Percentiles rank a stretch among this genome's conserved stretches.
phyloP scores from a whole-genome alignment of 2,113 vertebrate genomes.

The Nycticorax nycticorax region DNA sequence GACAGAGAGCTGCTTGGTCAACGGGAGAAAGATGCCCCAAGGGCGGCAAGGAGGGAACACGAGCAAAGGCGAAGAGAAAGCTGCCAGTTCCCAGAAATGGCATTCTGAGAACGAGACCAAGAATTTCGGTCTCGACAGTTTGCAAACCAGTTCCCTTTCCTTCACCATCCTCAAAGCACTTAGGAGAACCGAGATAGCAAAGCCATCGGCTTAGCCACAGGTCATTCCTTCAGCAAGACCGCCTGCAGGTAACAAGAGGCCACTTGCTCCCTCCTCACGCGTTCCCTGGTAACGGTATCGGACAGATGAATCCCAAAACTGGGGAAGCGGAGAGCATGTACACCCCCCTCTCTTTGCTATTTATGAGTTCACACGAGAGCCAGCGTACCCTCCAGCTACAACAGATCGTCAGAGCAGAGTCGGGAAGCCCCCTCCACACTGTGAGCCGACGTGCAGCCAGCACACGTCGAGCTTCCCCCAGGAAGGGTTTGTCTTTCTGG shows the following conservation, averaged over 20 bases:
- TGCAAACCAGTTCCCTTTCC: neutral
- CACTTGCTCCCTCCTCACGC: rapidly evolving
- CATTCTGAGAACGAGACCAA: neutral
- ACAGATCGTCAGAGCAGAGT: rapidly evolving
- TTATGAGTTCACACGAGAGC: neutral
- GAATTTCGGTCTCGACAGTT: neutral
- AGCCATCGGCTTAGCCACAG: neutral
- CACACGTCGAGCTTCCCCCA: rapidly evolving
- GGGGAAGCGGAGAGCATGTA: rapidly evolving
- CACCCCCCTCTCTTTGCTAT: neutral
- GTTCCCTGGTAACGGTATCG: rapidly evolving
- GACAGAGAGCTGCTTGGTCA: neutral
- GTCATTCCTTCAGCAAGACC: rapidly evolving
- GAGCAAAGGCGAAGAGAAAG: neutral
- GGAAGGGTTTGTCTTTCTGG: neutral
- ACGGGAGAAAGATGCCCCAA: rapidly evolving
- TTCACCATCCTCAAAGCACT: neutral
- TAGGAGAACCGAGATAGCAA: neutral
- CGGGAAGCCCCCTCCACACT: neutral
- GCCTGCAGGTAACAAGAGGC: neutral
- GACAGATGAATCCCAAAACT: neutral
- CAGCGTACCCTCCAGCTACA: neutral
- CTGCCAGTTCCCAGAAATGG: neutral
- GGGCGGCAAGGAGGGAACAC: neutral
- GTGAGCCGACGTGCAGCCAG: neutral